A percentile compares a stretch with the other conserved stretches of the same genome.
Evolutionary conservation across 2,113 vertebrate species (phyloP).

Genomic region (mouse (Mus musculus)): DNA sequence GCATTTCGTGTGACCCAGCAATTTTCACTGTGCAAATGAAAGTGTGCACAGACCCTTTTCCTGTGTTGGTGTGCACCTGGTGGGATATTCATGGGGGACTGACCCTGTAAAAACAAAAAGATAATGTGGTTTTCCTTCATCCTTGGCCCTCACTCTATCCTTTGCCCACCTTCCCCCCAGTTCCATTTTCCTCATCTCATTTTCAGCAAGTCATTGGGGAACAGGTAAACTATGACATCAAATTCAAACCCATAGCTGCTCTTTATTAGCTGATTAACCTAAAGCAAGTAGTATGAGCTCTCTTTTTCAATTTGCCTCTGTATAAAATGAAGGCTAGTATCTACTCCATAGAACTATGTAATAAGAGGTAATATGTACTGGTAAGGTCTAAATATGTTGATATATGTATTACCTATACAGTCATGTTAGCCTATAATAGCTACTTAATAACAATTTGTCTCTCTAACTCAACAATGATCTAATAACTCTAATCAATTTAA

Average conservation of each 20-base stretch:
- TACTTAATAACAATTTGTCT: background rate
- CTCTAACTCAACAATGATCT: background rate
- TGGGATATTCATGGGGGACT: background rate
- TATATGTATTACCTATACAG: too few relatives aligned
- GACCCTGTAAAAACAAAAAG: background rate
- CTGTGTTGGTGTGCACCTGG: background rate
- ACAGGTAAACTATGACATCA: background rate
- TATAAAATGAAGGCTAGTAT: background rate
- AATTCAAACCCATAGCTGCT: background rate
- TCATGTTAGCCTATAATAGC: background rate
- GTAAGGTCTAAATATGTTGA: background rate
- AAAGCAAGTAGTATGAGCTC: background rate
- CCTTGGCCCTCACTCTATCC: background rate
- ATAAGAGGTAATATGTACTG: too few relatives aligned
- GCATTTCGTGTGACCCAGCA: background rate
- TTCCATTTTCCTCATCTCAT: background rate
- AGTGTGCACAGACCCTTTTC: background rate
- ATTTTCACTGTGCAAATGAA: constrained; percentile 26
- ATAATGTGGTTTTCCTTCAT: background rate
- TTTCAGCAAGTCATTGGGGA: background rate
- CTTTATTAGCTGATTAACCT: background rate
- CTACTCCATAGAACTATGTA: background rate
- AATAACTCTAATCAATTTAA: background rate
- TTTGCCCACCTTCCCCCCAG: background rate
- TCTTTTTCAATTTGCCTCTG: background rate